Base-by-base conservation (phyloP, 2,888 invertebrate species). In the Heteromurus nitidus region DNA sequence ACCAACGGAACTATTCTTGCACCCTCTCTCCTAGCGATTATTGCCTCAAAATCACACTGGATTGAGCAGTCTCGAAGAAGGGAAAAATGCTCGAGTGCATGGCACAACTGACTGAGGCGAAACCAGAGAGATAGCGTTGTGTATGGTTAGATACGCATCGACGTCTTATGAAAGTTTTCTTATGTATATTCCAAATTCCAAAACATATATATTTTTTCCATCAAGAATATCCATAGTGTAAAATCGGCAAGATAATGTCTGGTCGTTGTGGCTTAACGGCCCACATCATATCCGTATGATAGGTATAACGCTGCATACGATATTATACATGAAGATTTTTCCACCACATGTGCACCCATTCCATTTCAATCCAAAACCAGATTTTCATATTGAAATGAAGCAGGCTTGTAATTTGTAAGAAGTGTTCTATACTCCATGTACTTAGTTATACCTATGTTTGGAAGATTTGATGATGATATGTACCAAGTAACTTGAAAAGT, bases 291-390 rank as follows among this genome's bases (percentile, higher is more conserved):
- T 47, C 16, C 47, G n/a, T 47, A 47, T 5, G 11, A 11, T 47
- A 47, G 36, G 13, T 36, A 36, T 36, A 36, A 36, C 36, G 5
- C 5, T 36, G 36, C 5, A 36, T 36, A 9, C 13, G 13, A 9
- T 9, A 36, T 5, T 9, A 36, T 36, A 36, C 13, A 47, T n/a
- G 47, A 47, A 47, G n/a, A 47, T 16, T 20, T 50, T 20, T 20
- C 20, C 18, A 18, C 55, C 55, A 55, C 55, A 55, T 55, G 55
- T 55, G 55, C 26, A 26, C 13, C 55, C 22, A 55, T 24, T 55
- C 55, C 26, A 3, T 55, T 24, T 55, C 55, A 11, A 3, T 55
- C 55, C 13, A 24, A 24, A 55, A 16, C 50, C 26, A 55, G 26
- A 24, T 55, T 47, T 47, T 47, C 47, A n/a, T 13, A n/a, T 47